Percentiles rank a stretch among this genome's conserved stretches.
Conservation (phyloP, 1,140 invertebrate species). For the Conopomorpha cramerella region DNA sequence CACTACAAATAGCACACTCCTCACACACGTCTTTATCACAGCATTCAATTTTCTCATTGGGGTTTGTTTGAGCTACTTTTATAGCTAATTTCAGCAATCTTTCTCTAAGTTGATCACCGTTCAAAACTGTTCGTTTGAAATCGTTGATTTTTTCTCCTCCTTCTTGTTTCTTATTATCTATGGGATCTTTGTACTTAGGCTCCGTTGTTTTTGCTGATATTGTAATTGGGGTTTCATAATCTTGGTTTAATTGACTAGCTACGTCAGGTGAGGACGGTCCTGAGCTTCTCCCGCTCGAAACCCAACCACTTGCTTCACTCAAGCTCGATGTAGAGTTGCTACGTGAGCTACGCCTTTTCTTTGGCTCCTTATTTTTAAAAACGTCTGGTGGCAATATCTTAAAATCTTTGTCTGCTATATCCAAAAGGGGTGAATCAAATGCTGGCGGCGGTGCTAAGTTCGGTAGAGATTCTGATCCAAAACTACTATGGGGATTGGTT, state of each 20-base stretch:
- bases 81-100: conserved; percentile 63
- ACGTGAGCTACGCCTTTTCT: conserved; percentile 34
- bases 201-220: conserved; percentile 17
- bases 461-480: conserved; percentile 65
- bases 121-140: conserved; percentile 56
- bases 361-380: conserved; percentile 50
- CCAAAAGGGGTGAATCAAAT: conserved; percentile 55
- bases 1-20: conserved; percentile 53
- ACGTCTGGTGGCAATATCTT: conserved; percentile 56
- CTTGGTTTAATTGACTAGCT: conserved; percentile 51
- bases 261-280: conserved; percentile 62
- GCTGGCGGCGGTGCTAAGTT: conserved; percentile 65
- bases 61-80: conserved; percentile 45
- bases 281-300: conserved; percentile 70
- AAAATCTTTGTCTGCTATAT: conserved; percentile 55
- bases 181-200: conserved; percentile 24
- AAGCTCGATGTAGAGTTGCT: conserved; percentile 71
- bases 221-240: conserved; percentile 19
- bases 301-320: conserved; percentile 78
- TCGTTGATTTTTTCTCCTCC: conserved; percentile 43
- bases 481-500: conserved; percentile 45
- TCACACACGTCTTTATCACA: conserved; percentile 55
- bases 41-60: conserved; percentile 52
- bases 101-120: conserved; percentile 65
- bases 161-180: conserved; percentile 15